These are phyloP conservation scores for Odocoileus hemionus DNA, from an alignment of 2,113 vertebrate genomes.

Conservation along the genomic window DNA sequence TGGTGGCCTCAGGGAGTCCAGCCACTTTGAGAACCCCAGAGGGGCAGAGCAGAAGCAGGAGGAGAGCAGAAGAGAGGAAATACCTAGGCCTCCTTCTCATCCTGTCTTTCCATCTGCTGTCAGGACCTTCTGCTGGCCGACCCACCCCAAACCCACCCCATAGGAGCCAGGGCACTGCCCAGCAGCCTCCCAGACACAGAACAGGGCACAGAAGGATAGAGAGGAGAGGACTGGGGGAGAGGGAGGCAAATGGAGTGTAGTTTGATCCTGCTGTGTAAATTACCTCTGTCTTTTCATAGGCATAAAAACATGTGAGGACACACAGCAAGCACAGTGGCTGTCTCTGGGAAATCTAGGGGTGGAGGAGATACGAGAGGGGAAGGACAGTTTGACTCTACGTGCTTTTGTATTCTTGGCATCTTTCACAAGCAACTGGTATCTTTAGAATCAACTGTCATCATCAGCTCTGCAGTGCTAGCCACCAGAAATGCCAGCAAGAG, in stretches of 20 bases:
- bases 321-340: fast-evolving
- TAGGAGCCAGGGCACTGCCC: neutral
- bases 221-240: neutral
- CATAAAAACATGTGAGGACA: neutral
- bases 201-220: neutral
- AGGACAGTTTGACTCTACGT: fast-evolving
- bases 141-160: too few relatives aligned
- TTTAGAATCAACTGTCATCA: neutral
- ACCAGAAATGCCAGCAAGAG: neutral
- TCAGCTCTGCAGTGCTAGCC: neutral
- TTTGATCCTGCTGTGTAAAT: neutral
- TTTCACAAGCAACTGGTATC: neutral
- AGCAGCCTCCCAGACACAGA: neutral
- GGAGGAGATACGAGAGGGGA: neutral
- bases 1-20: neutral
- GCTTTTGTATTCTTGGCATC: neutral
- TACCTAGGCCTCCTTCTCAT: neutral
- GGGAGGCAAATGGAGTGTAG: too few relatives aligned
- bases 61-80: neutral
- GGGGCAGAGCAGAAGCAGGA: neutral
- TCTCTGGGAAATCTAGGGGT: neutral
- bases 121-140: neutral
- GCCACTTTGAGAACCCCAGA: neutral
- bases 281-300: neutral
- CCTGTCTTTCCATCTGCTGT: neutral